These are phyloP conservation scores for Melanargia galathea DNA, from an alignment of 2,888 invertebrate species.

Conservation along the genomic window DNA sequence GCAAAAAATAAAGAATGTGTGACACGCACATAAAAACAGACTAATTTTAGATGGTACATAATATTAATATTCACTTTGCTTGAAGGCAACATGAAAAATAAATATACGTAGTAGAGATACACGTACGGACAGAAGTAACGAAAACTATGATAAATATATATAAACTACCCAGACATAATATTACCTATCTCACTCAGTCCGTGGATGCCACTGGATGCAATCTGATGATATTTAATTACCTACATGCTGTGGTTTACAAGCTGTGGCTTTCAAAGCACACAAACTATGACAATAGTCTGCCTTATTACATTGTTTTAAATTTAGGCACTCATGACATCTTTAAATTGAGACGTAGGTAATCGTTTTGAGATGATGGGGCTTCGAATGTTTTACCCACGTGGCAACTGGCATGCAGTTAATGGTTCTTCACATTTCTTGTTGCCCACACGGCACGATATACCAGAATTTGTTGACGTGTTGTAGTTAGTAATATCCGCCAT, in stretches of 20 bases:
- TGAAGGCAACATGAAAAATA: neutral
- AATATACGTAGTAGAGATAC: neutral
- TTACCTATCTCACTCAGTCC: too few species aligned
- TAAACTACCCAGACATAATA: too few species aligned
- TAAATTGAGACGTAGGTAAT: conserved; percentile 2
- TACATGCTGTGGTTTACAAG: too few species aligned
- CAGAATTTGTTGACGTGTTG: neutral
- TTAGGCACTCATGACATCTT: neutral
- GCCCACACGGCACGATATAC: neutral
- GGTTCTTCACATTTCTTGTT: neutral
- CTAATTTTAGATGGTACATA: neutral
- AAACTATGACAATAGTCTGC: too few species aligned
- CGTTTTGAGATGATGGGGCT: neutral
- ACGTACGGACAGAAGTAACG: too few species aligned
- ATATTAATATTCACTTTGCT: neutral
- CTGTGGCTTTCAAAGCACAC: too few species aligned
- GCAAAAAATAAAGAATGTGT: conserved; percentile 21
- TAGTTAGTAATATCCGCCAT: too few species aligned
- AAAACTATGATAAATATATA: too few species aligned
- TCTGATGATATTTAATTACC: too few species aligned
- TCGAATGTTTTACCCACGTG: neutral
- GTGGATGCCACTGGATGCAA: neutral
- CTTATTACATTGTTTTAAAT: too few species aligned
- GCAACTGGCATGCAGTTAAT: neutral
- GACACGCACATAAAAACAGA: neutral